A percentile compares a stretch with the other conserved stretches of the same genome.
phyloP scores from a whole-genome alignment of 1,140 invertebrate genomes.

The Scaptomyza graminum region DNA sequence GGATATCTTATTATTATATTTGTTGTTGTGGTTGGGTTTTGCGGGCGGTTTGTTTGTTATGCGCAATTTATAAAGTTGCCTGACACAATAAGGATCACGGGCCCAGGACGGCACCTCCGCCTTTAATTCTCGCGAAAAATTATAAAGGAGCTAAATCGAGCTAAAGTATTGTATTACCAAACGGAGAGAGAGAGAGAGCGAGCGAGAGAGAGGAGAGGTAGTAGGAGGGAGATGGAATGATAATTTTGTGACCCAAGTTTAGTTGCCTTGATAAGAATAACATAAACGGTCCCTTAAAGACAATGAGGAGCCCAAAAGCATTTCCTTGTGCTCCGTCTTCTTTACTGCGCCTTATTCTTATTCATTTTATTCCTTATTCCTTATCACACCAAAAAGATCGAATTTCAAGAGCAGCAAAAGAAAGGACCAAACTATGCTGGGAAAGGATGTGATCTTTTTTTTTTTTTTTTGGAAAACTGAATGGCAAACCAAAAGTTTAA shows the following conservation, averaged over 20 bases:
- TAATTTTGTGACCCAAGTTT: slow-evolving; percentile 22
- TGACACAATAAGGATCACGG: slow-evolving; percentile 62
- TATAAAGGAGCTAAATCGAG: slow-evolving; percentile 57
- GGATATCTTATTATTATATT: slow-evolving; percentile 9
- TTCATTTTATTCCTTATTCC: slow-evolving; percentile 32
- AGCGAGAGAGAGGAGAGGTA: not conserved
- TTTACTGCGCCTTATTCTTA: slow-evolving; percentile 1
- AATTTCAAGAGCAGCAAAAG: slow-evolving; percentile 32
- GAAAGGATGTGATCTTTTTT: slow-evolving; percentile 39
- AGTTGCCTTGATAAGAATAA: slow-evolving; percentile 38
- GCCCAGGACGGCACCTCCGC: slow-evolving; percentile 58
- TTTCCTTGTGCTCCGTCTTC: slow-evolving; percentile 37
- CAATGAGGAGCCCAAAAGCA: slow-evolving; percentile 35
- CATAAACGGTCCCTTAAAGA: slow-evolving; percentile 42
- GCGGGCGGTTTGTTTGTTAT: slow-evolving; percentile 76
- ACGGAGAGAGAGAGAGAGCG: slow-evolving; percentile 1
- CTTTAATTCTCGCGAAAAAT: slow-evolving; percentile 76
- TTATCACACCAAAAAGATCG: slow-evolving; percentile 51
- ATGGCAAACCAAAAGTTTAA: not conserved
- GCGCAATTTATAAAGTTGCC: slow-evolving; percentile 78
- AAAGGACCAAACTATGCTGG: slow-evolving; percentile 17
- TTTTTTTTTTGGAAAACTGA: too few species aligned
- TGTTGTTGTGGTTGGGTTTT: slow-evolving; percentile 34
- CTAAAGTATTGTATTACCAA: slow-evolving; percentile 67
- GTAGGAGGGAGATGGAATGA: not conserved